Base-by-base conservation (phyloP, 1,140 invertebrate genomes). In the Cardiocondyla obscurior region DNA sequence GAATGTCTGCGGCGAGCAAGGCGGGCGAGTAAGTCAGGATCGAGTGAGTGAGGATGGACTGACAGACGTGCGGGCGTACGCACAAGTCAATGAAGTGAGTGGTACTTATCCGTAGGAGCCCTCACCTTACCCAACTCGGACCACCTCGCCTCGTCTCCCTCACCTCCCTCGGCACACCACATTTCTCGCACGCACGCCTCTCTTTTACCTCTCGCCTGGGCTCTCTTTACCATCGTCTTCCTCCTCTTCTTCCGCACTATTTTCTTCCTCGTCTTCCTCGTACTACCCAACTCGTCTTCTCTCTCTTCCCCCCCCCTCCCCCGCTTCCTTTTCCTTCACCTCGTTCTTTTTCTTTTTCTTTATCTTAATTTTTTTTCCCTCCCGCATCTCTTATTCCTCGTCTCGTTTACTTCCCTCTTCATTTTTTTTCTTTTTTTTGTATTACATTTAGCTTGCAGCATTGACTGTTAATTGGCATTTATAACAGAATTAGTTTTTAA, bases 1-100 rank as follows among this genome's bases (percentile, higher is more conserved):
- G 84, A 82, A 51, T 53, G 84, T 85, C 77, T 46, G 51, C 53
- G 85, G 81, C 77, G 85, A 85, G 85, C 85, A 65, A 60, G 39
- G n/a, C 72, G 72, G 58, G n/a, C 72, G 81, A 65, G 42, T 76
- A 57, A 60, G 53, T 36, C 81, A 86, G 39, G 70, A 83, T 87
- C 85, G 85, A 85, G 70, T 84, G 86, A 88, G 86, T 82, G 82
- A 88, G 82, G 84, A 90, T 85, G 74, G 67, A 89, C 89, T 81
- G 87, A 89, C 85, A 82, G 85, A 88, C 89, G 85, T 89, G 87
- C 91, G 85, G 84, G 86, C 90, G 91, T 91, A 89, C 86, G 86
- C 90, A 87, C 87, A 86, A 91, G 90, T 92, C 91, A 92, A 92
- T 92, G 87, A 88, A 91, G 88, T 89, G 88, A 92, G 86, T 92